Percentiles rank a stretch among this genome's conserved stretches.
Evolutionary conservation across 2,888 invertebrate species (phyloP).

Genomic region (Thalpophila matura): DNA sequence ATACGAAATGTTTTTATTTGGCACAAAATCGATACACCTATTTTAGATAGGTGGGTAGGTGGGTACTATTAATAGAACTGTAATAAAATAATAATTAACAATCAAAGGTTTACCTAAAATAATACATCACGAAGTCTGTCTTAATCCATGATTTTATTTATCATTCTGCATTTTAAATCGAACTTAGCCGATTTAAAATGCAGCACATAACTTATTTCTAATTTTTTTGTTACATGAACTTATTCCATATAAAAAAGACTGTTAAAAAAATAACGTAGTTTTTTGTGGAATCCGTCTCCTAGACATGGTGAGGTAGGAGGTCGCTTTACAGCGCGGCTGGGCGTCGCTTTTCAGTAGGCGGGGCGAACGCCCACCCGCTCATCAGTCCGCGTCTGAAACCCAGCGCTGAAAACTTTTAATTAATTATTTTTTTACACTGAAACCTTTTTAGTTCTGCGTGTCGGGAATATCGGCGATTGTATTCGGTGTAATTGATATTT

Average conservation of each 20-base stretch:
- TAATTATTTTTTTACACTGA: slow-evolving; percentile 47
- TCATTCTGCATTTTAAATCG: no score
- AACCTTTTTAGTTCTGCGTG: slow-evolving; percentile 56
- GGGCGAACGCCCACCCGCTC: slow-evolving; percentile 78
- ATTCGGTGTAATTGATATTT: slow-evolving; percentile 43
- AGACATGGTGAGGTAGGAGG: slow-evolving; percentile 76
- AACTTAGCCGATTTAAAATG: no score
- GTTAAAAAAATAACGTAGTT: not conserved
- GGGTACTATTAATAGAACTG: no score
- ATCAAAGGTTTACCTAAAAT: no score
- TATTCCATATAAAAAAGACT: not conserved
- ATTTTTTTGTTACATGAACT: not conserved
- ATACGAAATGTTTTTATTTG: no score
- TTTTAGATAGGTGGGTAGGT: no score
- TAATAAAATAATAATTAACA: no score
- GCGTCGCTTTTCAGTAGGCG: slow-evolving; percentile 86
- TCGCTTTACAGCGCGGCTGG: slow-evolving; percentile 84
- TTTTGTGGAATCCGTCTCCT: slow-evolving; percentile 35
- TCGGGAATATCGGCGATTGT: slow-evolving; percentile 55
- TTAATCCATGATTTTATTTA: no score
- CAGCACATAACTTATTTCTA: not conserved
- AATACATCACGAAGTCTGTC: no score
- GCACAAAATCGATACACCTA: no score
- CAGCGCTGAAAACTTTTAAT: slow-evolving; percentile 57
- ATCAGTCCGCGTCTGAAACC: slow-evolving; percentile 69